A percentile compares a stretch with the other conserved stretches of the same genome.
Conservation (phyloP, 2,888 invertebrate species). For the Amphimallon solstitiale region DNA sequence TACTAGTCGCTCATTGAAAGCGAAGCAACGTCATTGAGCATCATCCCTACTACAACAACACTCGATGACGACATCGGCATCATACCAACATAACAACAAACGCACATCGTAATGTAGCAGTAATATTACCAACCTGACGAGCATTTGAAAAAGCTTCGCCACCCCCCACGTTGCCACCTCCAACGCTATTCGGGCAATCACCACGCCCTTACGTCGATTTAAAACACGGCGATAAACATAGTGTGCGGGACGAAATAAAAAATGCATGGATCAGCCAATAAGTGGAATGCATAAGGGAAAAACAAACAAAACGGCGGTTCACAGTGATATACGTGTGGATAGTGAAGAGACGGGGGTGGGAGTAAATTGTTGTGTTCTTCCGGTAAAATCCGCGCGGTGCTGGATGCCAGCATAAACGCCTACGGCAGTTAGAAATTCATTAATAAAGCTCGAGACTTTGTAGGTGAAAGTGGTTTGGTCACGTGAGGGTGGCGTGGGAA, state of each 20-base stretch:
- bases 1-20: conserved; percentile 32
- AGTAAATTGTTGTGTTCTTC: background rate
- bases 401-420: background rate
- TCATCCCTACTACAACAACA: conserved; percentile 41
- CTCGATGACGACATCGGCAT: conserved; percentile 26
- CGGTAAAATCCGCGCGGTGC: background rate
- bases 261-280: too few relatives aligned
- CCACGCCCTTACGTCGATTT: too few relatives aligned
- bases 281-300: too few relatives aligned
- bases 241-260: too few relatives aligned
- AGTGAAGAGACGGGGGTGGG: too few relatives aligned
- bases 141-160: background rate
- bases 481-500: conserved; percentile 13
- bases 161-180: background rate
- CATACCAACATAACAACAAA: conserved; percentile 2
- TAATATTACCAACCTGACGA: background rate
- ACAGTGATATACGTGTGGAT: too few relatives aligned
- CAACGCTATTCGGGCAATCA: too few relatives aligned
- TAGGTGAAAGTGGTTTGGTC: conserved; percentile 26
- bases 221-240: too few relatives aligned
- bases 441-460: conserved; percentile 2
- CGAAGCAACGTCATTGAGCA: conserved; percentile 43
- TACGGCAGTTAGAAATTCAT: conserved; percentile 4
- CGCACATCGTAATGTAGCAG: background rate
- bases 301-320: too few relatives aligned